Base-by-base conservation (phyloP, 2,113 vertebrate species). In the Brienomyrus brachyistius region DNA sequence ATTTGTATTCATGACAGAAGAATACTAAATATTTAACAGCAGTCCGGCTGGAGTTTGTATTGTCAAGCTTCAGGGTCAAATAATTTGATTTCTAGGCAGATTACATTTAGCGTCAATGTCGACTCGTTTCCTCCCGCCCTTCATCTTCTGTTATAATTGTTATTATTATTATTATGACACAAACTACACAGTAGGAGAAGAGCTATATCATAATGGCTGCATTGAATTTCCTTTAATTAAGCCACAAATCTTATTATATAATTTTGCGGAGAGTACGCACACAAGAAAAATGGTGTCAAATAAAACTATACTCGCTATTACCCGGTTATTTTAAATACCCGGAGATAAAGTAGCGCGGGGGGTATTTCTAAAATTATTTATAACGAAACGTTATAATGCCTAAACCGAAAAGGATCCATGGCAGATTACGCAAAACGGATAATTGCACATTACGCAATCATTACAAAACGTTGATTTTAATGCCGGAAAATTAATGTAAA, bases 1-100 rank as follows among this genome's bases (percentile, higher is more conserved):
- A 98, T 99, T 97, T 97, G 97, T 99, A 99, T 99, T 99, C 97
- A 99, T 98, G 98, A 97, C 94, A 96, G 96, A 95, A 94, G 95
- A 95, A 95, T 93, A 96, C 97, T 98, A 98, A 97, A 98, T 98
- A 99, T 98, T 97, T 95, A 98, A 97, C 96, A 98, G 97, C 96
- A 95, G 96, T 96, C 92, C 96, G 96, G 96, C 95, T 94, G 97
- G 96, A 98, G 96, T 95, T 97, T 96, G 96, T 97, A 96, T 94
- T 89, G 93, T 95, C 94, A 95, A 96, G 96, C 95, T 96, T 94
- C 94, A 96, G 97, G 97, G 98, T 97, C 97, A 98, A 97, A 98
- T 97, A 96, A 98, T 98, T 98, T 97, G 97, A 98, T 98, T 98
- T 97, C 94, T 89, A 93, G 97, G 97, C 96, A 97, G 97, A 98